Evolutionary conservation across 1,140 invertebrate species (phyloP).

Genomic region (Drusus annulatus): DNA sequence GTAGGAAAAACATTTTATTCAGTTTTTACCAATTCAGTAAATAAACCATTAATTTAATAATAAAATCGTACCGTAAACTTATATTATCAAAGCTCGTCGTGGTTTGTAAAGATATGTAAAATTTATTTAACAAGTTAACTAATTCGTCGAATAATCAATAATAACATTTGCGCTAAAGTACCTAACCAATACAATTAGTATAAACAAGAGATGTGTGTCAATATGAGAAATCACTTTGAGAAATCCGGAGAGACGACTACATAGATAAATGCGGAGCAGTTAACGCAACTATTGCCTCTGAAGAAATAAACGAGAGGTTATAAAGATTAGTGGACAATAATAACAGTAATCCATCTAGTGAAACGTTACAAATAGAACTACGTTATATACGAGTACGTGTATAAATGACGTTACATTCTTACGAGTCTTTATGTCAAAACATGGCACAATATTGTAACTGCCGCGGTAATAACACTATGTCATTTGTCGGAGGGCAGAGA

Average conservation of each 20-base stretch:
- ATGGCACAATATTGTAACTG: slow-evolving; percentile 57
- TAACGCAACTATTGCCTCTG: not conserved
- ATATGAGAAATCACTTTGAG: not conserved
- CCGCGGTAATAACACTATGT: slow-evolving; percentile 56
- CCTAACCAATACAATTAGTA: slow-evolving; percentile 15
- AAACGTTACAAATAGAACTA: slow-evolving; percentile 36
- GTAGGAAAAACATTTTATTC: no score
- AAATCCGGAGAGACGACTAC: not conserved
- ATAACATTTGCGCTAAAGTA: not conserved
- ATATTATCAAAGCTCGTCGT: slow-evolving; percentile 56
- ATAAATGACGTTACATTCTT: slow-evolving; percentile 48
- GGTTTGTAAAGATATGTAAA: slow-evolving; percentile 51
- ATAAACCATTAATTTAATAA: not conserved
- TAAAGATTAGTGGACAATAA: slow-evolving; percentile 44
- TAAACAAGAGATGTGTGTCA: not conserved
- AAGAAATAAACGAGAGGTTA: slow-evolving; percentile 29
- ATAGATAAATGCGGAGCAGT: not conserved
- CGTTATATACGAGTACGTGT: slow-evolving; percentile 32
- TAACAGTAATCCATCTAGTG: slow-evolving; percentile 43
- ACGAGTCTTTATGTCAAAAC: slow-evolving; percentile 53
- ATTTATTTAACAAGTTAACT: slow-evolving; percentile 28
- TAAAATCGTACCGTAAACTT: slow-evolving; percentile 38
- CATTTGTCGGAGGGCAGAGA: slow-evolving; percentile 48
- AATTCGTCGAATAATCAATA: not conserved
- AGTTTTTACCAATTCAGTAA: not conserved